Conservation (phyloP, 2,888 invertebrate species). For the Thysanoteuthis rhombus region DNA sequence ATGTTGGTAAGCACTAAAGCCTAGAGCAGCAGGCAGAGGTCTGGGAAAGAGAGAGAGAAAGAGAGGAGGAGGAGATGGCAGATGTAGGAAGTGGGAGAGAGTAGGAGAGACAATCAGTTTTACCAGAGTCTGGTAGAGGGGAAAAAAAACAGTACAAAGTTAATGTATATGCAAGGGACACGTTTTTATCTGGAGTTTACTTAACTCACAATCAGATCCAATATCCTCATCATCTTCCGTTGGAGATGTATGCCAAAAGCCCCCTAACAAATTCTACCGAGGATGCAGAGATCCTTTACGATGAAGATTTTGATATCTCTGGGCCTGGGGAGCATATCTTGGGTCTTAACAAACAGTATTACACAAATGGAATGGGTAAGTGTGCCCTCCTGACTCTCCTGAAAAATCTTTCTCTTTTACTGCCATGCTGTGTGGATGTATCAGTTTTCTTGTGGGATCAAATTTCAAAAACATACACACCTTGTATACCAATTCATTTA, state of each 20-base stretch:
- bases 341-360: slow-evolving; percentile 15
- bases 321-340: neutral
- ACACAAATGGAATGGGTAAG: slow-evolving; percentile 29
- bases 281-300: slow-evolving; percentile 20
- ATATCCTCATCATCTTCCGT: neutral
- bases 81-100: neutral
- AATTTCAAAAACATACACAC: neutral
- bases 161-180: neutral
- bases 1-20: neutral
- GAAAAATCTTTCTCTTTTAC: neutral
- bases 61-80: no score
- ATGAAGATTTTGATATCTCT: slow-evolving; percentile 12
- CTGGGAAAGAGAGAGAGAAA: neutral
- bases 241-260: slow-evolving; percentile 19
- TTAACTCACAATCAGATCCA: neutral
- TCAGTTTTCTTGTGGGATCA: neutral
- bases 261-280: neutral
- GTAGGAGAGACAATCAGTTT: neutral
- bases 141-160: neutral
- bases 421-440: slow-evolving; percentile 12
- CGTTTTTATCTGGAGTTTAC: neutral
- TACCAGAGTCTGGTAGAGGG: neutral
- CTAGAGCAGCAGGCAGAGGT: neutral
- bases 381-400: neutral
- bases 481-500: neutral